Conservation (phyloP, 2,113 vertebrate genomes). For the Strix aluco region DNA sequence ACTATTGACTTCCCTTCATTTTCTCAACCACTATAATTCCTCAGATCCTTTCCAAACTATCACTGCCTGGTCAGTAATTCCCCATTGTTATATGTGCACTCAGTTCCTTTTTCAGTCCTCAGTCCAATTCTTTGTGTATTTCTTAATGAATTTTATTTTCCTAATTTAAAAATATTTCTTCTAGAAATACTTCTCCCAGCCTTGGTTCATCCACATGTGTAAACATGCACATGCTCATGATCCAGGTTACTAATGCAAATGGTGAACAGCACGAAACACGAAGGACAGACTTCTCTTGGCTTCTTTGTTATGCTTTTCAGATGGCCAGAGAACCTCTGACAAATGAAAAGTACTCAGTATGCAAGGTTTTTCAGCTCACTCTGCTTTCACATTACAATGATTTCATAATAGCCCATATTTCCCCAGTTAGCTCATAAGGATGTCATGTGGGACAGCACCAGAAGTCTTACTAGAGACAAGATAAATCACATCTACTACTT, state of each 20-base stretch:
- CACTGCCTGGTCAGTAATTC: not conserved
- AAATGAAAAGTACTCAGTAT: not conserved
- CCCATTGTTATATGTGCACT: not conserved
- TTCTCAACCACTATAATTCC: not conserved
- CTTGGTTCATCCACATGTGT: not conserved
- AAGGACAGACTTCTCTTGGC: not conserved
- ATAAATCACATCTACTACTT: constrained; percentile 28
- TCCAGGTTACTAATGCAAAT: not conserved
- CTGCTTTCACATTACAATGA: not conserved
- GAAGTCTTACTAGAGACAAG: constrained; percentile 17
- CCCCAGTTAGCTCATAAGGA: constrained; percentile 16
- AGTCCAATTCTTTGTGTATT: not conserved
- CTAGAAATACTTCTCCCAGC: not conserved
- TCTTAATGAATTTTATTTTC: not conserved
- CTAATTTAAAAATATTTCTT: not conserved
- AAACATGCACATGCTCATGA: not conserved
- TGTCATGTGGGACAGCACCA: constrained; percentile 11
- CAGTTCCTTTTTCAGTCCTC: not conserved
- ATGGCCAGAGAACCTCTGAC: not conserved
- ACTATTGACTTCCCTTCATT: not conserved
- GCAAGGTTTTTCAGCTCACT: not conserved
- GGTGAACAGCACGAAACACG: not conserved
- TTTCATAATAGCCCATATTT: constrained; percentile 23
- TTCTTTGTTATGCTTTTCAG: not conserved
- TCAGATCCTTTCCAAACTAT: not conserved